A percentile compares a stretch with the other conserved stretches of the same genome.
Evolutionary conservation across 2,888 invertebrate genomes (phyloP).

Genomic region (Caenorhabditis sp.): DNA sequence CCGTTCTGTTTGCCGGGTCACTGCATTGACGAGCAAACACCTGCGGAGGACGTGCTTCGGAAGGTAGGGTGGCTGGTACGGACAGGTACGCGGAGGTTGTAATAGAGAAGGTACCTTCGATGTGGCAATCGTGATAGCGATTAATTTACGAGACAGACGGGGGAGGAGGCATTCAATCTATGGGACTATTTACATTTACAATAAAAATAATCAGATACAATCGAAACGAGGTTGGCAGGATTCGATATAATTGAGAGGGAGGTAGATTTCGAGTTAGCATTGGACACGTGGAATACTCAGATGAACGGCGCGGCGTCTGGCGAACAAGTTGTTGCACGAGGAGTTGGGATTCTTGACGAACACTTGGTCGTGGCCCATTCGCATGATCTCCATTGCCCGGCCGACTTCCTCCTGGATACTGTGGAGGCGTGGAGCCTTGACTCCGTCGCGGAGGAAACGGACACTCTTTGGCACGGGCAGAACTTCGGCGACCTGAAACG

Average conservation of each 20-base stretch:
- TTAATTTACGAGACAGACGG: slow-evolving; percentile 16
- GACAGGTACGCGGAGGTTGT: slow-evolving; percentile 38
- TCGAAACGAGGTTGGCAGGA: slow-evolving; percentile 17
- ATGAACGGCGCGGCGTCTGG: slow-evolving; percentile 59
- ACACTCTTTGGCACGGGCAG: slow-evolving; percentile 67
- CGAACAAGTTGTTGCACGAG: slow-evolving; percentile 63
- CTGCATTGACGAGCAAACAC: slow-evolving; percentile 38
- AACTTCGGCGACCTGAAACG: slow-evolving; percentile 43
- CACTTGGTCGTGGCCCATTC: slow-evolving; percentile 71
- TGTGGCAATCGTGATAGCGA: slow-evolving; percentile 26
- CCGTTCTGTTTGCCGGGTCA: slow-evolving; percentile 28
- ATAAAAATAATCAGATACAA: neutral
- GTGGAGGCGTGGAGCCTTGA: slow-evolving; percentile 74
- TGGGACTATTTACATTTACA: slow-evolving; percentile 17
- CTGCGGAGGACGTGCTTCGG: slow-evolving; percentile 17
- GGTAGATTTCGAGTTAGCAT: slow-evolving; percentile 46
- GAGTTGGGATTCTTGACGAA: slow-evolving; percentile 65
- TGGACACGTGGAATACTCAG: slow-evolving; percentile 65
- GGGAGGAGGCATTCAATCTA: slow-evolving; percentile 7
- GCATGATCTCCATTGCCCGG: slow-evolving; percentile 76
- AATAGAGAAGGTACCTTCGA: slow-evolving; percentile 13
- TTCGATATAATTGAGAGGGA: slow-evolving; percentile 20
- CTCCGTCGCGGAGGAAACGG: slow-evolving; percentile 71
- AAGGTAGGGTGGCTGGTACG: slow-evolving; percentile 33
- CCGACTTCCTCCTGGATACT: slow-evolving; percentile 77